These are phyloP conservation scores for Eptesicus fuscus DNA, from an alignment of 2,113 vertebrate species.

Conservation along the genomic window DNA sequence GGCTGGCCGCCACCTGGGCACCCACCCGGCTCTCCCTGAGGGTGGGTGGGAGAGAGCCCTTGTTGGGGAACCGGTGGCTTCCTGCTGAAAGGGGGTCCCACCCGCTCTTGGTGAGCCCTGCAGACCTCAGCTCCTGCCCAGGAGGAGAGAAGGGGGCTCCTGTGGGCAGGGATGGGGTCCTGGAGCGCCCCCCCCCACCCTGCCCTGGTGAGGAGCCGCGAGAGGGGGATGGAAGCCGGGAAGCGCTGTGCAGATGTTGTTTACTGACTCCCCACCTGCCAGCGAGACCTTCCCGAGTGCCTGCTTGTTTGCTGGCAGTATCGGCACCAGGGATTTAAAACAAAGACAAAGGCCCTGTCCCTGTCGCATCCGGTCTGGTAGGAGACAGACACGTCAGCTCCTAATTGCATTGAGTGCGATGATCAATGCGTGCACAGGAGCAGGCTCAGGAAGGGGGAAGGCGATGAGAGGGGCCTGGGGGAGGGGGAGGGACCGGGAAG, in stretches of 20 bases:
- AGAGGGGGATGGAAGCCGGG: background rate
- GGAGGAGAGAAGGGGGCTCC: background rate
- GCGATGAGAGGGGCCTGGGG: background rate
- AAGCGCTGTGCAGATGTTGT: conserved; percentile 66
- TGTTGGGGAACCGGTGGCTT: background rate
- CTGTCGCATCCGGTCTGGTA: conserved; percentile 11
- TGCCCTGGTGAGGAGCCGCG: background rate
- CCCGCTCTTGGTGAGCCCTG: background rate
- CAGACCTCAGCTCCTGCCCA: background rate
- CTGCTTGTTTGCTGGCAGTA: conserved; percentile 54
- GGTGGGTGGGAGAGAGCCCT: background rate
- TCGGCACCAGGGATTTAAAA: conserved; percentile 54
- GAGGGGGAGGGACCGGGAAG: background rate
- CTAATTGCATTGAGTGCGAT: conserved; percentile 7
- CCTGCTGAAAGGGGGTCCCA: background rate
- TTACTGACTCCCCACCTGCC: conserved; percentile 67
- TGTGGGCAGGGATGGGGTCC: background rate
- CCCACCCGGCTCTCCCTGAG: background rate
- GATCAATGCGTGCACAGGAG: background rate
- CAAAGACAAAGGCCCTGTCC: conserved; percentile 61
- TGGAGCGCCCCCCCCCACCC: background rate
- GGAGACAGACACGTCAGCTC: conserved; percentile 19
- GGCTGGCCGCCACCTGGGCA: conserved; percentile 8
- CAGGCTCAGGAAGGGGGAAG: background rate
- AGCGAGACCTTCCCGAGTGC: conserved; percentile 47